These are phyloP conservation scores for Griposia aprilina DNA, from an alignment of 2,888 invertebrate genomes.

Conservation along the genomic window DNA sequence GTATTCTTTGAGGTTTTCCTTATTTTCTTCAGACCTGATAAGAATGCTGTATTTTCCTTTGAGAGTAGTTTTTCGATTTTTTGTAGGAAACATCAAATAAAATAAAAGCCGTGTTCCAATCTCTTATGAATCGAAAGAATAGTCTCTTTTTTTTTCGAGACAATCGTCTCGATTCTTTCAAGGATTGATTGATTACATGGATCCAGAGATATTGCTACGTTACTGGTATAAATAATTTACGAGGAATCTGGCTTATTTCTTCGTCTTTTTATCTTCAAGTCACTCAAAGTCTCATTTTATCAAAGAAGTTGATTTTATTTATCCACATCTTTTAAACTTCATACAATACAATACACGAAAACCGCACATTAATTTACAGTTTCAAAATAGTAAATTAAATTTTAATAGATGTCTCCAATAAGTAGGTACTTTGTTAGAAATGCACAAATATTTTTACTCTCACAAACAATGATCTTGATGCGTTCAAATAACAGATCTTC, in stretches of 20 bases:
- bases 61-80: background rate
- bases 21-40: background rate
- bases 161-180: background rate
- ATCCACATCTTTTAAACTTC: background rate
- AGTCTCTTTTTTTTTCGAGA: background rate
- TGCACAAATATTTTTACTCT: background rate
- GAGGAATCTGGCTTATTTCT: slow-evolving; percentile 23
- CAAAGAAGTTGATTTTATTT: background rate
- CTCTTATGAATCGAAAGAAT: background rate
- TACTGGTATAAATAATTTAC: slow-evolving; percentile 27
- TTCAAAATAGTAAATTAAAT: background rate
- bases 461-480: background rate
- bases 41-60: background rate
- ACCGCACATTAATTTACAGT: background rate
- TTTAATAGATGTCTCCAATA: background rate
- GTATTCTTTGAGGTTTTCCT: background rate
- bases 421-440: background rate
- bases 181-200: slow-evolving; percentile 39
- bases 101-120: slow-evolving; percentile 1
- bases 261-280: slow-evolving; percentile 1
- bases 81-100: background rate
- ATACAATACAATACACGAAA: background rate
- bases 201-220: slow-evolving; percentile 23
- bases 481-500: no score
- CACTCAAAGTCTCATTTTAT: background rate